Base-by-base conservation (phyloP, 2,113 vertebrate genomes). In the Colinus virginianus region DNA sequence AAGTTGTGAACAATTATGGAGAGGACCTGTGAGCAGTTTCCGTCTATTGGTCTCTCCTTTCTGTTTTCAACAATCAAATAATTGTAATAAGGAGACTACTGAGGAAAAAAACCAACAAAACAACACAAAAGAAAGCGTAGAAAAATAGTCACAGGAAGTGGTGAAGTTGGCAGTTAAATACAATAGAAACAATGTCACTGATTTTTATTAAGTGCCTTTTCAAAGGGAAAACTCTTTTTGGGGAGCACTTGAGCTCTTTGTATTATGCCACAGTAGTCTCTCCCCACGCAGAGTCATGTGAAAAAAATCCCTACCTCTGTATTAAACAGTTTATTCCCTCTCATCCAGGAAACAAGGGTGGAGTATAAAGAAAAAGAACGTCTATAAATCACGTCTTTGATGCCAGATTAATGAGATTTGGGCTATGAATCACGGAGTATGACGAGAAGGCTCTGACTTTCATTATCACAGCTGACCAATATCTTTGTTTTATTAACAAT, bases 261-360 rank as follows among this genome's bases (percentile, higher is more conserved):
- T 62, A 75, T 71, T 32, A 71, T 72, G 46, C 79, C 64, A 75
- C 40, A 59, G 26, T 32, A 64, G 68, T 58, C 72, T 76, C 28
- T 84, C 56, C 36, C 43, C 40, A 17, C 25, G 32, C 63, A 84
- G 63, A 70, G 48, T 85, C 72, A 75, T 25, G 26, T 75, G 84
- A 85, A 89, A 94, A 93, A 63, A 64, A 94, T 83, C 40, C 32
- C 3, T 85, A 59, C 40, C 68, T 94, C 72, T 45, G 17, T 85
- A 40, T 64, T 45, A 84, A 91, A 51, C 13, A 76, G 72, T 93
- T 94, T 94, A 86, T 95, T 86, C 93, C 69, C 0, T 12, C 59
- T 91, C 61, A 80, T 95, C 79, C 79, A 77, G 82, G 78, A 92
- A 92, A 87, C 68, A 69, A 88, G 93, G 93, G 87, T 75, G 87